A percentile compares a stretch with the other conserved stretches of the same genome.
Conservation (phyloP, 2,113 vertebrate species). For the Toxostoma redivivum region DNA sequence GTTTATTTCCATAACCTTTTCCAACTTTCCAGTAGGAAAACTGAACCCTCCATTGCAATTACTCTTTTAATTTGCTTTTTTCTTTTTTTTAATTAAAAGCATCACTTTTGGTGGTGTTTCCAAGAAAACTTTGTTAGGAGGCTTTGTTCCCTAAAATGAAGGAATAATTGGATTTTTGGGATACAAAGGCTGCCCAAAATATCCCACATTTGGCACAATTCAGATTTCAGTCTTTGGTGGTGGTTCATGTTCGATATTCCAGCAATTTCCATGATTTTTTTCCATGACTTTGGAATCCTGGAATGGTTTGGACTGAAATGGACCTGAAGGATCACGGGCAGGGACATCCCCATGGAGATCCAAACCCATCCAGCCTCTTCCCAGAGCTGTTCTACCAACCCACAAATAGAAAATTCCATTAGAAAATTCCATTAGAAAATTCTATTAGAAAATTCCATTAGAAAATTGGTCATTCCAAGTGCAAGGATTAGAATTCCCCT, state of each 20-base stretch:
- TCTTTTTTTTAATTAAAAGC: background rate
- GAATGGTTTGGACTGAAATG: background rate
- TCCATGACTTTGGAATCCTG: too few relatives aligned
- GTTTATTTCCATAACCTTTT: slow-evolving; percentile 17
- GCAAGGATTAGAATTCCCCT: background rate
- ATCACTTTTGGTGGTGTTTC: background rate
- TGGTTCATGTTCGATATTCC: accelerated
- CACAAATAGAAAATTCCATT: background rate
- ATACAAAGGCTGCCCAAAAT: background rate
- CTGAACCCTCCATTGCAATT: background rate
- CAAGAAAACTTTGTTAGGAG: background rate
- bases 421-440: background rate
- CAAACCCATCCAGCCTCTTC: background rate
- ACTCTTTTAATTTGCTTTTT: background rate
- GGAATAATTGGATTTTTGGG: background rate
- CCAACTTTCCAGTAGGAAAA: slow-evolving; percentile 38
- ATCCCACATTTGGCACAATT: background rate
- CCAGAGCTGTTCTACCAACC: background rate
- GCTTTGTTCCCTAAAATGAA: slow-evolving; percentile 2
- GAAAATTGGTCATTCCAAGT: background rate
- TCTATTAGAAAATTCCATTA: background rate
- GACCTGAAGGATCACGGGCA: accelerated
- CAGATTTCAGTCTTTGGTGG: background rate
- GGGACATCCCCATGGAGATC: background rate
- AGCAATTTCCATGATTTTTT: background rate